These are phyloP conservation scores for Gadopsis bispinosus DNA, from an alignment of 2,797 vertebrate genomes.

Conservation along the genomic window DNA sequence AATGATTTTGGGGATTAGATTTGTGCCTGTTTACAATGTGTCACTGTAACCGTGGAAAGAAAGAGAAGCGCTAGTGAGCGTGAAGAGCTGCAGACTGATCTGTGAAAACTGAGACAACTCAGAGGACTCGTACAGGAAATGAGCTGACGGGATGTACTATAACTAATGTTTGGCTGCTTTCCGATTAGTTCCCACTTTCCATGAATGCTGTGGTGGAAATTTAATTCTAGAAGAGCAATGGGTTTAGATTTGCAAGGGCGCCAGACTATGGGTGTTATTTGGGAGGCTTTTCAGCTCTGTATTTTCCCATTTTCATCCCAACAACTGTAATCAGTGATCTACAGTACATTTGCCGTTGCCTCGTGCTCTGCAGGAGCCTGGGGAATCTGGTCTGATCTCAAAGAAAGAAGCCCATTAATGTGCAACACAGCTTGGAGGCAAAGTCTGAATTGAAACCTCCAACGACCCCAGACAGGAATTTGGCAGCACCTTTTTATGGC, in stretches of 20 bases:
- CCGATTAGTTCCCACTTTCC: conserved; percentile 50
- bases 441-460: conserved; percentile 31
- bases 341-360: conserved; percentile 18
- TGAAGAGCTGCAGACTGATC: conserved; percentile 47
- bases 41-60: not conserved
- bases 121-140: conserved; percentile 45
- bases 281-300: conserved; percentile 10
- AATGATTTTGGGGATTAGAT: not conserved
- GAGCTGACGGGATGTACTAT: conserved; percentile 34
- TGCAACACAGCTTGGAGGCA: conserved; percentile 35
- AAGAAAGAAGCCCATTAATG: conserved; percentile 42
- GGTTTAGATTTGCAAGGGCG: conserved; percentile 17
- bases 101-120: conserved; percentile 52
- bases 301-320: conserved; percentile 36
- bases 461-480: conserved; percentile 52
- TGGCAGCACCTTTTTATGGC: conserved; percentile 54
- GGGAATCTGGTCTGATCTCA: conserved; percentile 22
- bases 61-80: not conserved
- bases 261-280: conserved; percentile 11
- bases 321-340: conserved; percentile 25
- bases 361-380: conserved; percentile 10
- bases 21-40: conserved; percentile 5
- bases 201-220: conserved; percentile 35
- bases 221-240: conserved; percentile 29
- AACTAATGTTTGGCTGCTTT: conserved; percentile 51